phyloP scores from a whole-genome alignment of 2,113 vertebrate genomes.

The Acrocephalus arundinaceus region DNA sequence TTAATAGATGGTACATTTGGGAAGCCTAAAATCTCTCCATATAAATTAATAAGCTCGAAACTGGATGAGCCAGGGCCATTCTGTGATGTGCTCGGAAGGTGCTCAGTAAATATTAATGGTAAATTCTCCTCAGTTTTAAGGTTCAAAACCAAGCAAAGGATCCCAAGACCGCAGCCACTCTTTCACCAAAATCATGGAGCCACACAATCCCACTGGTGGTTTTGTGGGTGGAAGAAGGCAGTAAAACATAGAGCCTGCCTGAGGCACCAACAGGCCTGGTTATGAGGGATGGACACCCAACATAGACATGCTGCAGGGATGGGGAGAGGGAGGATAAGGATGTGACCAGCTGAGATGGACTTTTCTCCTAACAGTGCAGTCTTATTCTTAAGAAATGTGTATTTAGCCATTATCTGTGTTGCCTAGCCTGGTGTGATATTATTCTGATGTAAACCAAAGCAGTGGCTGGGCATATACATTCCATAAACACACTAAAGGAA shows the following conservation, averaged over 20 bases:
- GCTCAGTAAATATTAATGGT: not conserved
- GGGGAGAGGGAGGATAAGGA: not conserved
- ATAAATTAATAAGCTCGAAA: not conserved
- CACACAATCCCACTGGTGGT: not conserved
- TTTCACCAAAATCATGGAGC: not conserved
- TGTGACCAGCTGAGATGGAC: not conserved
- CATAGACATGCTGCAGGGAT: not conserved
- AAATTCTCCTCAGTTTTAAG: not conserved
- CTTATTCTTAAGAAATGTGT: not conserved
- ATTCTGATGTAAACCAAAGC: not conserved
- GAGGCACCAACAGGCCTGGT: not conserved
- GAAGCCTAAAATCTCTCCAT: not conserved
- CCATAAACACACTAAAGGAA: not conserved
- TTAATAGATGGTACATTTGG: not conserved
- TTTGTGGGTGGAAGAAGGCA: not conserved
- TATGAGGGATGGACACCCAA: not conserved
- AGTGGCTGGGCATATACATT: not conserved
- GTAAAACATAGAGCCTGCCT: rapidly evolving
- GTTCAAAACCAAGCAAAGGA: not conserved
- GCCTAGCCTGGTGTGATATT: not conserved
- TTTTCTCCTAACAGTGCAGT: not conserved
- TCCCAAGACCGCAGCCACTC: not conserved
- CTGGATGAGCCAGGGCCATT: not conserved
- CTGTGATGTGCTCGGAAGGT: not conserved
- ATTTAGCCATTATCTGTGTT: not conserved